These are phyloP conservation scores for Neomonachus schauinslandi DNA, from an alignment of 2,113 vertebrate genomes.

Conservation along the genomic window DNA sequence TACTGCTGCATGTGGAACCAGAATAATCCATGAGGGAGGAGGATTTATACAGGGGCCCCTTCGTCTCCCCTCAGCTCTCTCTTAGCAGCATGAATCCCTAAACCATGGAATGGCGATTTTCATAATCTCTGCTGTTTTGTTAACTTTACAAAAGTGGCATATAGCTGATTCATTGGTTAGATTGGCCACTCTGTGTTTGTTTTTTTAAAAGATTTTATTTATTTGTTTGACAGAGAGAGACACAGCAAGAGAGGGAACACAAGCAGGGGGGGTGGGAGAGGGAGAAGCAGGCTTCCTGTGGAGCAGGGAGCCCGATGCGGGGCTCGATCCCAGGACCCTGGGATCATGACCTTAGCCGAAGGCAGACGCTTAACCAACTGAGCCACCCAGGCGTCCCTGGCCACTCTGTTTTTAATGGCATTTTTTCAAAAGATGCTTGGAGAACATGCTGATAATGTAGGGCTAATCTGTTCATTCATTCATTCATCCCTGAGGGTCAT, in stretches of 20 bases:
- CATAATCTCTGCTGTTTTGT: background rate
- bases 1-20: background rate
- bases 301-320: too few relatives aligned
- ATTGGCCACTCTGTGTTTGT: background rate
- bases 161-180: background rate
- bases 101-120: background rate
- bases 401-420: background rate
- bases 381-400: too few relatives aligned
- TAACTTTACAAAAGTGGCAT: background rate
- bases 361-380: too few relatives aligned
- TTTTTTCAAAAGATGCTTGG: background rate
- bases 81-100: background rate
- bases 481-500: background rate
- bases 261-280: background rate
- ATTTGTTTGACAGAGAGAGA: too few relatives aligned
- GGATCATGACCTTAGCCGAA: too few relatives aligned
- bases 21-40: background rate
- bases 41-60: background rate
- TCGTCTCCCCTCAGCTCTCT: background rate
- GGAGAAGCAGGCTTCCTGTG: background rate
- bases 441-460: background rate
- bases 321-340: too few relatives aligned
- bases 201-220: too few relatives aligned
- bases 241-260: background rate
- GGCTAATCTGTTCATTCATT: background rate